Conservation (phyloP, 2,113 vertebrate species). For the Ranitomeya variabilis region DNA sequence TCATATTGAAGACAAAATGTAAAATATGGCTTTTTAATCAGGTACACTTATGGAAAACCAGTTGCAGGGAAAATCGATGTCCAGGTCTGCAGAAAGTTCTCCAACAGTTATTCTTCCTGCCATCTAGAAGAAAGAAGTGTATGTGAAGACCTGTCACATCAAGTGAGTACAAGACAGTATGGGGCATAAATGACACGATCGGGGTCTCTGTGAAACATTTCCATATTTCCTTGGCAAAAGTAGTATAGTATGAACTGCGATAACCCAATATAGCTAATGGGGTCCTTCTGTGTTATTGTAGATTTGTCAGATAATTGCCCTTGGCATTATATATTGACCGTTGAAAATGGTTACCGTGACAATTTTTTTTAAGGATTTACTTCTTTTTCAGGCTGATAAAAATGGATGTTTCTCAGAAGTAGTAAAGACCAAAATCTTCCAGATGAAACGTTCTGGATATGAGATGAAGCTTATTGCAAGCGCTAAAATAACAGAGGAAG, state of each 20-base stretch:
- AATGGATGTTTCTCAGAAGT: slow-evolving; percentile 66
- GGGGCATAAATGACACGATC: background rate
- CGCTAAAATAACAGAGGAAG: slow-evolving; percentile 73
- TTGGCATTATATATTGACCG: no score
- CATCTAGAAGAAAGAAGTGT: slow-evolving; percentile 59
- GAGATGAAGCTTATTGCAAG: slow-evolving; percentile 67
- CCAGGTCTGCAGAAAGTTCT: slow-evolving; percentile 37
- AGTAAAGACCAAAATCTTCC: slow-evolving; percentile 71
- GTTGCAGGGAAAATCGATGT: slow-evolving; percentile 28
- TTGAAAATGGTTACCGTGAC: no score
- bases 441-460: slow-evolving; percentile 66
- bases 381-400: slow-evolving; percentile 66
- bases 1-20: background rate
- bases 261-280: background rate
- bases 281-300: no score
- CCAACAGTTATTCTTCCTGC: slow-evolving; percentile 53
- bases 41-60: slow-evolving; percentile 50
- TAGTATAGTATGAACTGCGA: background rate
- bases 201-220: background rate
- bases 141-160: slow-evolving; percentile 64
- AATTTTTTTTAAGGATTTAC: slow-evolving; percentile 20
- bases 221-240: background rate
- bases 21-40: background rate
- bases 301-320: background rate
- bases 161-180: slow-evolving; percentile 17